Conservation (phyloP, 2,888 invertebrate species). For the Megaustenia siamemsis region DNA sequence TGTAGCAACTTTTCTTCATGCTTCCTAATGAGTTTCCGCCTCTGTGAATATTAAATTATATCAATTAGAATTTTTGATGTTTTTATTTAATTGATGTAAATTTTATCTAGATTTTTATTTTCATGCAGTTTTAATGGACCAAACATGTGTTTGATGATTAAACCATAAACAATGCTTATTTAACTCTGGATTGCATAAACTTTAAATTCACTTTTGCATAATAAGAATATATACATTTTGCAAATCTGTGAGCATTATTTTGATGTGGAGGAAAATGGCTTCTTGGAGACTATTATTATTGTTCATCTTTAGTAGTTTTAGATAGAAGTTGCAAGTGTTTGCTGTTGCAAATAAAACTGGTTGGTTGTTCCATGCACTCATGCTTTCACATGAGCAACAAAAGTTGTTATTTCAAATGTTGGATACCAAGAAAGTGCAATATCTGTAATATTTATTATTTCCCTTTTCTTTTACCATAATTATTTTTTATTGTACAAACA, state of each 20-base stretch:
- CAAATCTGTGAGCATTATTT: not conserved
- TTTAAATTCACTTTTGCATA: not conserved
- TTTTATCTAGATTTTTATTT: slow-evolving; percentile 22
- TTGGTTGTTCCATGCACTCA: slow-evolving; percentile 24
- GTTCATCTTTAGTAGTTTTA: slow-evolving; percentile 25
- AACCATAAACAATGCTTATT: not conserved
- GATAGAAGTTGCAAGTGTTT: not conserved
- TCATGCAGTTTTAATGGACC: not conserved
- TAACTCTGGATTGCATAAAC: not conserved
- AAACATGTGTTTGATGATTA: not conserved
- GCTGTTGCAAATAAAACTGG: not conserved
- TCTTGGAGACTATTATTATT: not conserved
- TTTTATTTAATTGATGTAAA: slow-evolving; percentile 4
- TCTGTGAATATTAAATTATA: not conserved
- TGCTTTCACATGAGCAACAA: slow-evolving; percentile 24
- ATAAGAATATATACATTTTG: not conserved
- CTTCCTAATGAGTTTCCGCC: slow-evolving; percentile 4
- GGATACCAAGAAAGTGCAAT: slow-evolving; percentile 37
- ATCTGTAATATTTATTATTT: slow-evolving; percentile 32
- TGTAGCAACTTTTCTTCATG: not conserved
- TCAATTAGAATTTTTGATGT: slow-evolving; percentile 18
- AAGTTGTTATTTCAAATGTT: slow-evolving; percentile 23
- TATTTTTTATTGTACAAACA: not conserved
- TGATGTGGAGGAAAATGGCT: not conserved
- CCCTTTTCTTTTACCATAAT: slow-evolving; percentile 1